Conservation (phyloP, 2,888 invertebrate species). For the Oasisia sp. region DNA sequence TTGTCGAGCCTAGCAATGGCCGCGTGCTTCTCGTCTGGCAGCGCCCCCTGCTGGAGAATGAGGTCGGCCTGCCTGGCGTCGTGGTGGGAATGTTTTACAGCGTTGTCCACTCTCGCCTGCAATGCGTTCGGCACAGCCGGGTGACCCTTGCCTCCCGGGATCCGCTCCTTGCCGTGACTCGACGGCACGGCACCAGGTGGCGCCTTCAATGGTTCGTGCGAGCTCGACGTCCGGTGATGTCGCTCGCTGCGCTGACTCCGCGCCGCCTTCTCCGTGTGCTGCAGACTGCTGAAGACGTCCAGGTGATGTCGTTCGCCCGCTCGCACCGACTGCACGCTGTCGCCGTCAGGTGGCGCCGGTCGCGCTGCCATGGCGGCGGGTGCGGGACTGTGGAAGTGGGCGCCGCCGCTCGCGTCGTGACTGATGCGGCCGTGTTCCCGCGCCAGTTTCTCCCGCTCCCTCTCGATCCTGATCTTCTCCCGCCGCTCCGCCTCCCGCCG, state of each 20-base stretch:
- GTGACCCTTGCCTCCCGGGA: background rate
- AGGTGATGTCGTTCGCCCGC: background rate
- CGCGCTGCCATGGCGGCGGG: background rate
- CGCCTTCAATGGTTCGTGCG: background rate
- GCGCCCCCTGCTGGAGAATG: background rate
- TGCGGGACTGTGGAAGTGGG: background rate
- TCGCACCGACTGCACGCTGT: background rate
- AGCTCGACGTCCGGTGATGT: background rate
- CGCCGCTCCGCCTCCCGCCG: conserved; percentile 21
- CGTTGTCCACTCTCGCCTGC: background rate
- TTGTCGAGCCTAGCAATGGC: background rate
- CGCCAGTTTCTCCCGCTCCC: background rate
- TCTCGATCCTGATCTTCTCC: conserved; percentile 19
- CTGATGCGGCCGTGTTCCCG: background rate
- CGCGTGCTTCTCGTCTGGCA: background rate
- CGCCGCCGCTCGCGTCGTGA: background rate
- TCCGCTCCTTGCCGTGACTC: background rate
- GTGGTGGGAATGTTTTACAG: background rate
- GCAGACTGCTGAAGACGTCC: background rate
- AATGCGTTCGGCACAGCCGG: background rate
- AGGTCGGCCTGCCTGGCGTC: background rate
- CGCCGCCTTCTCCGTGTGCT: background rate
- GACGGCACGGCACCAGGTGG: background rate
- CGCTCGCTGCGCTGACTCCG: background rate
- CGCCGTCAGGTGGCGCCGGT: background rate